Conservation (phyloP, 1,140 invertebrate genomes). For the Ectropis grisescens region DNA sequence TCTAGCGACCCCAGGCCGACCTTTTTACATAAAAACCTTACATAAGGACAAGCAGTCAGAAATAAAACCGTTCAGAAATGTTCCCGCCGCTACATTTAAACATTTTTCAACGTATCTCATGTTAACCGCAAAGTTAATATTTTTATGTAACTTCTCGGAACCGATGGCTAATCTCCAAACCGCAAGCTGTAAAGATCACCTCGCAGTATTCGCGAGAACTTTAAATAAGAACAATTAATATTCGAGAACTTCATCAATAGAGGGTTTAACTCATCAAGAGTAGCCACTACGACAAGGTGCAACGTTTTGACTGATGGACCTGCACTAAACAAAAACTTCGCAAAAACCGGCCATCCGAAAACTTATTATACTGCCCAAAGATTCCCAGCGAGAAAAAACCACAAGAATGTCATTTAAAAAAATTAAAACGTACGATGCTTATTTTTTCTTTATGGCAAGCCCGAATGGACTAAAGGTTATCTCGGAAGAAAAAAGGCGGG, state of each 20-base stretch:
- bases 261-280: constrained; percentile 41
- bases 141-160: constrained; percentile 31
- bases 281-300: constrained; percentile 25
- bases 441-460: constrained; percentile 59
- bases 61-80: too few relatives aligned
- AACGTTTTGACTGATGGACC: constrained; percentile 3
- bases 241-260: constrained; percentile 42
- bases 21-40: constrained; percentile 29
- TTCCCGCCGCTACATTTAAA: constrained; percentile 18
- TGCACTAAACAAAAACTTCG: constrained; percentile 31
- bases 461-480: constrained; percentile 66
- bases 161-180: constrained; percentile 44
- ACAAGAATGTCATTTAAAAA: constrained; percentile 68
- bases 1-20: constrained; percentile 51
- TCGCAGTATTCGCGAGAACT: constrained; percentile 36
- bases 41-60: too few relatives aligned
- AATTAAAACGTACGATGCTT: constrained; percentile 60
- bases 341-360: constrained; percentile 49
- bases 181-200: constrained; percentile 40
- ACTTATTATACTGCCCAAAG: constrained; percentile 49
- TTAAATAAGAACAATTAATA: constrained; percentile 60
- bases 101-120: constrained; percentile 21
- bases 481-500: constrained; percentile 66
- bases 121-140: constrained; percentile 20
- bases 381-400: constrained; percentile 61